These are phyloP conservation scores for Poeciliopsis turneri DNA, from an alignment of 2,797 vertebrate species.

Conservation along the genomic window DNA sequence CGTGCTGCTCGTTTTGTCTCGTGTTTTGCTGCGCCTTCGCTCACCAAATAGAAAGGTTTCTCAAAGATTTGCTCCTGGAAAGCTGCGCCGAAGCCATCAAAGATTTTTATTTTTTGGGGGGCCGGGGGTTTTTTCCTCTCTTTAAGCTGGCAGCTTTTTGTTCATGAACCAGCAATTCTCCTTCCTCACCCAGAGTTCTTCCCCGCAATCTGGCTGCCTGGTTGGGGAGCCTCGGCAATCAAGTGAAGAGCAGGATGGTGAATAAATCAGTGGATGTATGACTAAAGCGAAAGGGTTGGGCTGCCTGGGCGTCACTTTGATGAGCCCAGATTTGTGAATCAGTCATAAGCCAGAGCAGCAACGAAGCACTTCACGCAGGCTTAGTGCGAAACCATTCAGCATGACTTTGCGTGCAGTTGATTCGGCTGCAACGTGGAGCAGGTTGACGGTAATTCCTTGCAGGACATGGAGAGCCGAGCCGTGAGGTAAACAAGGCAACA, in stretches of 20 bases:
- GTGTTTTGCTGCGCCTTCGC: conserved; percentile 17
- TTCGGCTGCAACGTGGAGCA: conserved; percentile 67
- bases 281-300: conserved; percentile 42
- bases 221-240: conserved; percentile 40
- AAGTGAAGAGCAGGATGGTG: conserved; percentile 38
- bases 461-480: conserved; percentile 57
- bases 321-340: conserved; percentile 66
- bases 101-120: neutral
- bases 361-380: conserved; percentile 70
- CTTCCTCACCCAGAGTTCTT: conserved; percentile 16
- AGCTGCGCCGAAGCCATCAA: conserved; percentile 13
- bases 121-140: neutral
- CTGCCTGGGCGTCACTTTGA: conserved; percentile 60
- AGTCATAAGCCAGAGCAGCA: conserved; percentile 58
- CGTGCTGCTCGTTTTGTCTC: conserved; percentile 24
- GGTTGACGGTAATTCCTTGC: conserved; percentile 67
- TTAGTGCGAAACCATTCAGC: conserved; percentile 75
- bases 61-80: neutral
- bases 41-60: conserved; percentile 7
- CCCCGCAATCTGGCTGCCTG: conserved; percentile 22
- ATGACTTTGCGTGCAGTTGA: conserved; percentile 69
- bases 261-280: conserved; percentile 52
- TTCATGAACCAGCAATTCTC: conserved; percentile 8
- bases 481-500: conserved; percentile 66
- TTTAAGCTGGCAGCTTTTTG: conserved; percentile 10